Evolutionary conservation across 2,113 vertebrate genomes (phyloP), one percentile per base, ranked within the genome.

Genomic region (Chaetodon auriga): DNA sequence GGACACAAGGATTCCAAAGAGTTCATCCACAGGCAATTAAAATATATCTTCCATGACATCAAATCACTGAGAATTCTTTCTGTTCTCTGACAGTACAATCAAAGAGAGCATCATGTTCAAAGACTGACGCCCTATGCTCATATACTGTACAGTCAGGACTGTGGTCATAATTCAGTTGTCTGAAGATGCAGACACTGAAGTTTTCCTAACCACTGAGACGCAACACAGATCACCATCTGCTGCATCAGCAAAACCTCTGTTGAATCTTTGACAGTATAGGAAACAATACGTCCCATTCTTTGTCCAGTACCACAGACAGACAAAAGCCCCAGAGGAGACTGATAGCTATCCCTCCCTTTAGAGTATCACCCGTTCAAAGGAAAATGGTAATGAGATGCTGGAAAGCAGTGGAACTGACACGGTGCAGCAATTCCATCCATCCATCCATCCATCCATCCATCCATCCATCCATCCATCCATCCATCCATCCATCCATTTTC

Each of bases 341-440:
- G 78, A 79, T 83, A 48, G 71, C 63, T 58, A 19, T 73, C 75
- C 51, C 10, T 81, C 72, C 57, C 82, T 88, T 81, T 89, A 64
- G 68, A 90, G 78, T 61, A 38, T 69, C 81, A 25, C 35, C 16
- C 18, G 0, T 57, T 80, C 77, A 82, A 88, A 80, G 81, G 65
- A 60, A 81, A 77, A 90, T 84, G 85, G 82, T 89, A 90, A 92
- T 91, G 61, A 82, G 72, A 58, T 45, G 35, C 68, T 73, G 69
- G 55, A 73, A 43, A 57, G 36, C 68, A 55, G 70, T 45, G 30
- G 35, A 64, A 54, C 41, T 64, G 60, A 63, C 60, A 41, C 63
- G 45, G 51, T 78, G 60, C 19, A 38, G 71, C 66, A 12, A 49
- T 78, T 41, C 38, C 30, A 41, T 41, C 38, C 38, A 41, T 41